phyloP scores from a whole-genome alignment of 1,140 invertebrate genomes.

The Drosophila seguyi region DNA sequence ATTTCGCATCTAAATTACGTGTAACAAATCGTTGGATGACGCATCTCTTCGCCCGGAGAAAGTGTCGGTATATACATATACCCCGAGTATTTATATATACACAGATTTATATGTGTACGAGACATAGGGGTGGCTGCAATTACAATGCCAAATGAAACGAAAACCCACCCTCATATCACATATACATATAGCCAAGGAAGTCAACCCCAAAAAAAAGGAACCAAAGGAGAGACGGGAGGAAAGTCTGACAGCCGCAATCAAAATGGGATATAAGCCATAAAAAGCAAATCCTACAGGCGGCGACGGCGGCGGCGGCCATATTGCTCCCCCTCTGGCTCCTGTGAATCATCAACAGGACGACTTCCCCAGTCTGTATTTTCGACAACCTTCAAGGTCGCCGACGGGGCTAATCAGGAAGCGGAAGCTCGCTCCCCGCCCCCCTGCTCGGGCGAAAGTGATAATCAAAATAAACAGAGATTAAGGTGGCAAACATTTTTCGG shows the following conservation, averaged over 20 bases:
- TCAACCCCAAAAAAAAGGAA: slow-evolving; percentile 69
- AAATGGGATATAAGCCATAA: slow-evolving; percentile 66
- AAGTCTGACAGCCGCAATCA: slow-evolving; percentile 66
- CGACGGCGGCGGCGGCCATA: slow-evolving; percentile 37
- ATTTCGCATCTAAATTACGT: slow-evolving; percentile 77
- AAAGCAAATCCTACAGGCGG: slow-evolving; percentile 57
- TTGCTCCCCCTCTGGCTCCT: slow-evolving; percentile 8
- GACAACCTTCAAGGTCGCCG: slow-evolving; percentile 66
- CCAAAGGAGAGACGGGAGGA: slow-evolving; percentile 11
- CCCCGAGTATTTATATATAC: slow-evolving; percentile 2
- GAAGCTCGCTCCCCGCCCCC: background rate
- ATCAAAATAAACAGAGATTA: slow-evolving; percentile 82
- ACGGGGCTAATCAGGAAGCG: slow-evolving; percentile 58
- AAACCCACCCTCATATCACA: slow-evolving; percentile 61
- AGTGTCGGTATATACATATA: slow-evolving; percentile 29
- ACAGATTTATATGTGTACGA: background rate
- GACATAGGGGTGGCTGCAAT: slow-evolving; percentile 71
- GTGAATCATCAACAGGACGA: slow-evolving; percentile 58
- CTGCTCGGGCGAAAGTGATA: slow-evolving; percentile 65
- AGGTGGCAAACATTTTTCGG: slow-evolving; percentile 31
- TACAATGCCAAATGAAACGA: slow-evolving; percentile 46
- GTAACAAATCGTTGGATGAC: slow-evolving; percentile 74
- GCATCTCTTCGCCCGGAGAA: slow-evolving; percentile 51
- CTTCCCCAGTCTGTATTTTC: slow-evolving; percentile 31
- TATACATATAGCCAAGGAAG: slow-evolving; percentile 25